Evolutionary conservation across 2,888 invertebrate species (phyloP), one percentile per base, ranked within the genome.

Genomic region (Eurytoma adleriae): DNA sequence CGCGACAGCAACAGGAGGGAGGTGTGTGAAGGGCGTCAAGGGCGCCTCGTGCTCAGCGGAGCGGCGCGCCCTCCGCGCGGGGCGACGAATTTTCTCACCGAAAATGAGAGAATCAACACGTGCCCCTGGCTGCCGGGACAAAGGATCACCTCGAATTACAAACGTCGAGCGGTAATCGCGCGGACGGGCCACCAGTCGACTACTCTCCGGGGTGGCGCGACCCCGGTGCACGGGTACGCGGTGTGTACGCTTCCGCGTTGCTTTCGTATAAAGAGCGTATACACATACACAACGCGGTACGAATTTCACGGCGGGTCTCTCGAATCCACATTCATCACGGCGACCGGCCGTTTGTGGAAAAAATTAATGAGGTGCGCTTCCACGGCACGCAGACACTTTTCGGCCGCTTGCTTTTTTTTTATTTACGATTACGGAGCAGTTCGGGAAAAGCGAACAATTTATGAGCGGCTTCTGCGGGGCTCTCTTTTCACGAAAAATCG

Each of bases 81-180:
- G 27, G 24, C 62, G 40, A 68, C 68, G 52, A 68, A 72, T 72
- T 72, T 74, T 75, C 79, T 69, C 73, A 70, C 66, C 27, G 64
- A 52, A 68, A 57, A 24, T 52, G 52, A 75, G 76, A 80, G 72
- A 80, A 77, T 80, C 80, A 80, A 80, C 81, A 71, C 69, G 74
- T 81, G 81, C 70, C 78, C 70, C 78, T 64, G 27, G 56, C 24
- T 54, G 5, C 27, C 57, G 24, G 75, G 67, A 80, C 80, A 80
- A 80, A 76, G 71, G 75, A 48, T 75, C 75, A 68, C 54, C 24
- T 75, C 76, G 61, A 71, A 74, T 75, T 80, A 80, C 80, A 59
- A 40, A 40, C 10, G 40, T 50, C 16, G 48, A 66, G 56, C 74
- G 69, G 74, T 69, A 79, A 79, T 79, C 74, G 56, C n/a, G 30